Evolutionary conservation across 2,888 invertebrate species (phyloP), one percentile per base, ranked within the genome.

Genomic region (Elmis aenea): DNA sequence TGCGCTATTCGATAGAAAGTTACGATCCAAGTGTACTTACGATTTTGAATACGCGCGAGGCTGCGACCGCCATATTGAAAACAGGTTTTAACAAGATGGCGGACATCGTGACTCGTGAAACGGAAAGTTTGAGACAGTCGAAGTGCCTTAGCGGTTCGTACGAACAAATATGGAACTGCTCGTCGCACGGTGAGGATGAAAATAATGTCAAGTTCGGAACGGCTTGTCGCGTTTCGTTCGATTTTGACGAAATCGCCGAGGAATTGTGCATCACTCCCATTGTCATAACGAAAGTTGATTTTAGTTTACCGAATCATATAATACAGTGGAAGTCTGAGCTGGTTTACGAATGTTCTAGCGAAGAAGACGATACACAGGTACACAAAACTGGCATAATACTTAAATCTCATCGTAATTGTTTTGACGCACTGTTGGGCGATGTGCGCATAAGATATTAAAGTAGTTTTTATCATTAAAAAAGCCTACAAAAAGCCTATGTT

Each of bases 261-360:
- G 52, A 55, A 13, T 32, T 57, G 20, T 33, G 40, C 4, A 38
- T 51, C 13, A 16, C 33, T 9, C 54, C 55, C 13, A 38, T 55
- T 8, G 23, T 51, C 21, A 46, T 67, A 51, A 73, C 75, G 37
- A 64, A 69, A 46, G 67, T 72, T 40, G 72, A 73, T 5, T 71
- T 71, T 34, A 70, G 70, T n/a, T 47, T 72, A 2, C 63, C 72
- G 1, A 60, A 70, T 1, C 73, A 75, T 55, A 75, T 76, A 29
- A 66, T 75, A 20, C 67, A 62, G 50, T 77, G 76, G 76, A 73
- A 72, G 63, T 70, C 71, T 44, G 52, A 67, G 28, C 66, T 76
- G 13, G 50, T 68, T 48, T 69, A 72, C 45, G 71, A 72, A 2
- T 72, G 61, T 49, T 72, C 70, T 52, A 72, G 72, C 33, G 76